Percentiles rank a stretch among this genome's conserved stretches.
Evolutionary conservation across 2,888 invertebrate species (phyloP).

Genomic region (Antheraea assamensis): DNA sequence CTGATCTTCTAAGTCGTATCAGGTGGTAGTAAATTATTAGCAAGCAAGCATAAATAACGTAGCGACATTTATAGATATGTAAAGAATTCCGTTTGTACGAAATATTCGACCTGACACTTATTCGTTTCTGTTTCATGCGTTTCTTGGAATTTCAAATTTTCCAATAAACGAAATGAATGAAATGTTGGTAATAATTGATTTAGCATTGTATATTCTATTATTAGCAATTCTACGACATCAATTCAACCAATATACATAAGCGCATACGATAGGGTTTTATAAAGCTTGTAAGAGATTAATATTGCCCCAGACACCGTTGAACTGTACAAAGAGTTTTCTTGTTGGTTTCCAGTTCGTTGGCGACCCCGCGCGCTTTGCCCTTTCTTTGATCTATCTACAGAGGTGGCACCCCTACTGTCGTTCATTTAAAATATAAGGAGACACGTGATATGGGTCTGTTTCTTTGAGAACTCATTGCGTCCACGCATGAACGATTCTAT

Average conservation of each 20-base stretch:
- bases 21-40: neutral
- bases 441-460: slow-evolving; percentile 20
- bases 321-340: slow-evolving; percentile 45
- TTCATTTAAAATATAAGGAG: slow-evolving; percentile 33
- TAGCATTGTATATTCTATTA: neutral
- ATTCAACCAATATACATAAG: neutral
- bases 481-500: slow-evolving; percentile 9
- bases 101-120: neutral
- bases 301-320: slow-evolving; percentile 27
- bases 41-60: neutral
- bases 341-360: slow-evolving; percentile 52
- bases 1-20: neutral
- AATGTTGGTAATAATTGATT: neutral
- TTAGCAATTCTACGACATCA: neutral
- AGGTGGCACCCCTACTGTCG: slow-evolving; percentile 33
- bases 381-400: slow-evolving; percentile 56
- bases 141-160: neutral
- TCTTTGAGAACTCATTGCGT: slow-evolving; percentile 25
- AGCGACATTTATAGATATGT: neutral
- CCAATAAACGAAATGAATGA: neutral
- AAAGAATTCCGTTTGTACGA: neutral
- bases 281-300: slow-evolving; percentile 10
- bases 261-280: neutral
- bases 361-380: slow-evolving; percentile 33
- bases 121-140: slow-evolving; percentile 3